Evolutionary conservation across 2,113 vertebrate species (phyloP).

Genomic region (western clawed frog (Xenopus tropicalis)): DNA sequence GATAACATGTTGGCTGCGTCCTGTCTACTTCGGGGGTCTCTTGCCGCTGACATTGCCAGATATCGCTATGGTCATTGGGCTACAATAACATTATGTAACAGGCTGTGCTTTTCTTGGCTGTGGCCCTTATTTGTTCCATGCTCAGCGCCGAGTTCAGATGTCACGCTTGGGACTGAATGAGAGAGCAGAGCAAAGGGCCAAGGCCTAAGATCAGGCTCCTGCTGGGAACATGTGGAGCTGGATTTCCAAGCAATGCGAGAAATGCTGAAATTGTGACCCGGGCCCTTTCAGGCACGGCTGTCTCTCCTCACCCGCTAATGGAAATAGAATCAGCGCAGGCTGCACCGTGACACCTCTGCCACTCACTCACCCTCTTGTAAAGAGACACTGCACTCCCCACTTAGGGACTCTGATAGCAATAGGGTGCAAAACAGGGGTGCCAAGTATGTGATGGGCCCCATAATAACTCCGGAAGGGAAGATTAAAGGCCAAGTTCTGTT

Average conservation of each 20-base stretch:
- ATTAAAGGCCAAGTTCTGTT: too few species aligned
- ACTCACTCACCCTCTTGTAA: too few species aligned
- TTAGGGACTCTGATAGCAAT: too few species aligned
- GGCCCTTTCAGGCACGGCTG: background rate
- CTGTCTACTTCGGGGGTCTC: too few species aligned
- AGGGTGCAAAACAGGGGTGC: too few species aligned
- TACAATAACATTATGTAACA: conserved; percentile 23
- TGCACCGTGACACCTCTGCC: too few species aligned
- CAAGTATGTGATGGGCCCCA: too few species aligned
- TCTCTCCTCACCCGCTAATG: background rate
- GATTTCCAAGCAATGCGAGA: conserved; percentile 8
- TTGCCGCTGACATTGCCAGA: background rate
- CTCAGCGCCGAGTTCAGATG: conserved; percentile 16
- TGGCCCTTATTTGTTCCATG: conserved; percentile 10
- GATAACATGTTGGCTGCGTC: too few species aligned
- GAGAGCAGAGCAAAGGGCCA: background rate
- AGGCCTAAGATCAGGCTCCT: background rate
- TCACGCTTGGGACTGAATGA: conserved; percentile 10
- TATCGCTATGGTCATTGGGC: background rate
- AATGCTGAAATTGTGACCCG: conserved; percentile 4
- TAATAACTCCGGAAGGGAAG: too few species aligned
- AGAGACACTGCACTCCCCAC: too few species aligned
- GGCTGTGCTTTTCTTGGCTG: background rate
- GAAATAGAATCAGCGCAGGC: too few species aligned
- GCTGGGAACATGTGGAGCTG: conserved; percentile 3